phyloP scores from a whole-genome alignment of 2,113 vertebrate species.

The Natator depressus region DNA sequence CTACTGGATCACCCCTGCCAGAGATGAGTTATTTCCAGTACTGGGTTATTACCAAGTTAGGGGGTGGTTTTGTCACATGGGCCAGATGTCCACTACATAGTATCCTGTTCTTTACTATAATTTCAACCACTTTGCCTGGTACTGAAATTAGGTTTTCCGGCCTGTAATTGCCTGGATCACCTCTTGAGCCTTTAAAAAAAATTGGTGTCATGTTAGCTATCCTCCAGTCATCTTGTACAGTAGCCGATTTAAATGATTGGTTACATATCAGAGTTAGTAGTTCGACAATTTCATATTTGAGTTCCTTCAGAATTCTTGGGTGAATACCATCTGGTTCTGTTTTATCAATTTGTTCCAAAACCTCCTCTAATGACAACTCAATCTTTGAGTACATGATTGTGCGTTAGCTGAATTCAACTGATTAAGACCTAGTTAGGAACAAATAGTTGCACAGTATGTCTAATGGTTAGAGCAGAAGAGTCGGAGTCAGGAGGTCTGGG shows the following conservation, averaged over 20 bases:
- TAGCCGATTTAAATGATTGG: no score
- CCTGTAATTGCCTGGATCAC: no score
- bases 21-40: neutral
- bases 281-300: no score
- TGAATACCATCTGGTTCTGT: neutral
- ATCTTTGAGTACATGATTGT: neutral
- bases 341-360: neutral
- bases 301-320: no score
- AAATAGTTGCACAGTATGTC: neutral
- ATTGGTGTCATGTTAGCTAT: no score
- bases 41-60: neutral
- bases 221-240: no score
- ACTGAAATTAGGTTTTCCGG: no score
- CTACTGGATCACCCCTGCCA: neutral
- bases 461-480: neutral
- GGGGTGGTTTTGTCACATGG: neutral
- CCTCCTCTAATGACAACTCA: no score
- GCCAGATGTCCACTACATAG: neutral
- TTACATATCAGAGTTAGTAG: no score
- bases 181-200: no score
- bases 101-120: neutral
- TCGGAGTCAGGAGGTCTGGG: neutral
- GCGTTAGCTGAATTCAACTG: constrained; percentile 8
- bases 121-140: no score
- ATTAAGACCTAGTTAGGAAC: neutral